Evolutionary conservation across 2,113 vertebrate genomes (phyloP).

Genomic region (Rhea americana): DNA sequence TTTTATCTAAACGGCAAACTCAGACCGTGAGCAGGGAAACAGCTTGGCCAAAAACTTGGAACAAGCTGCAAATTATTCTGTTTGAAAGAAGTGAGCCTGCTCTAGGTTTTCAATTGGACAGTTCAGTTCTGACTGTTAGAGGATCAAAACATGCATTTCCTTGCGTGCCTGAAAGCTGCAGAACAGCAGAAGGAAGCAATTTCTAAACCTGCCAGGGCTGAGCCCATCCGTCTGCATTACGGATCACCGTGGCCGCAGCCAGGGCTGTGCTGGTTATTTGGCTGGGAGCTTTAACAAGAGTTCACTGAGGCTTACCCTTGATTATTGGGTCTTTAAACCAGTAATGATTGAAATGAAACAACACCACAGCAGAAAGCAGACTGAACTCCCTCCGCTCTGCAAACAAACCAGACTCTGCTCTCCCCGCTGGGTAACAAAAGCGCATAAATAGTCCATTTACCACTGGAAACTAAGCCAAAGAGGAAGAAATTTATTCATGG

Average conservation of each 20-base stretch:
- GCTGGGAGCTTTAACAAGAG: not conserved
- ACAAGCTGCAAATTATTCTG: not conserved
- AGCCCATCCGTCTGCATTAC: not conserved
- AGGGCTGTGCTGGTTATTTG: not conserved
- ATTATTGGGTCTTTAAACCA: not conserved
- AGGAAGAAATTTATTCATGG: conserved; percentile 44
- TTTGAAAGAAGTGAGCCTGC: not conserved
- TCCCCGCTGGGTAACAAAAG: not conserved
- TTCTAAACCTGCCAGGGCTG: not conserved
- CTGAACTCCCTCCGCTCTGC: not conserved
- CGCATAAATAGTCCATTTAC: conserved; percentile 1
- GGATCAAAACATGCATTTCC: not conserved
- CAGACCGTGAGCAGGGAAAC: not conserved
- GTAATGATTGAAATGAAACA: not conserved
- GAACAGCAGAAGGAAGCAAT: not conserved
- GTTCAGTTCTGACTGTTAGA: accelerated
- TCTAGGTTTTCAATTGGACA: not conserved
- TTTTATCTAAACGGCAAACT: not conserved
- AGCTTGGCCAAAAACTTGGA: not conserved
- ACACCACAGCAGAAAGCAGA: not conserved
- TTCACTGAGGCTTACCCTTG: not conserved
- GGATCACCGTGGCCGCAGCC: not conserved
- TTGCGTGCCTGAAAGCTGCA: not conserved
- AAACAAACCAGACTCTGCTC: not conserved
- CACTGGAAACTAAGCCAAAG: not conserved